Base-by-base conservation (phyloP, 2,113 vertebrate genomes). In the Bufo gargarizans region DNA sequence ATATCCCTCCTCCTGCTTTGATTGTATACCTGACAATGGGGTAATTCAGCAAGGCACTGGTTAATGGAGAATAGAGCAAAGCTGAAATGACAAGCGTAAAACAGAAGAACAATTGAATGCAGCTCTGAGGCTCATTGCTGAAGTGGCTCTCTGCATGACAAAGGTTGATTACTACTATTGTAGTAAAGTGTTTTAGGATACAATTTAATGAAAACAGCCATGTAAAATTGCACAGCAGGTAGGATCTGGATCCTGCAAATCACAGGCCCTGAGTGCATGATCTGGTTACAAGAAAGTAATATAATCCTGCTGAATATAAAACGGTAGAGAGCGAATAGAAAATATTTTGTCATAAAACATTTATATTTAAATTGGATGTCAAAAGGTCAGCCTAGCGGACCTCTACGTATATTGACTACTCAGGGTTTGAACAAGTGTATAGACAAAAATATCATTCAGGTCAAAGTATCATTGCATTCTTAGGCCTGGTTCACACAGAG, bases 141-240 rank as follows among this genome's bases (percentile, higher is more conserved):
- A 84, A 89, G 87, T 84, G 87, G 81, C 87, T 89, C 87, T 89
- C 87, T 89, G 72, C 87, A 89, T 89, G 87, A 89, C 87, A 89
- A 89, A 89, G 87, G 87, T 89, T 89, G 87, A 89, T 89, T 89
- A 89, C 87, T 77, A 67, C 72, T 65, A 89, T 89, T 89, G 87
- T 89, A 53, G 81, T 69, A 61, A 89, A 89, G 87, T 89, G 87
- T 78, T 89, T 84, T 78, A 89, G 87, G 81, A 89, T 89, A 69
- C 82, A 84, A 89, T 84, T 78, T 50, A 78, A 84, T 59, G 79
- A 78, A 89, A 78, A 84, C 87, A 84, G 82, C 80, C 58, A 78
- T 89, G 67, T 77, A 84, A 89, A 84, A 89, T 78, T 65, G 74
- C 81, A 84, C 82, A 78, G 81, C 78, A 77, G 59, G 72, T 72